phyloP scores from a whole-genome alignment of 2,888 invertebrate species.

The Aethes cnicana region DNA sequence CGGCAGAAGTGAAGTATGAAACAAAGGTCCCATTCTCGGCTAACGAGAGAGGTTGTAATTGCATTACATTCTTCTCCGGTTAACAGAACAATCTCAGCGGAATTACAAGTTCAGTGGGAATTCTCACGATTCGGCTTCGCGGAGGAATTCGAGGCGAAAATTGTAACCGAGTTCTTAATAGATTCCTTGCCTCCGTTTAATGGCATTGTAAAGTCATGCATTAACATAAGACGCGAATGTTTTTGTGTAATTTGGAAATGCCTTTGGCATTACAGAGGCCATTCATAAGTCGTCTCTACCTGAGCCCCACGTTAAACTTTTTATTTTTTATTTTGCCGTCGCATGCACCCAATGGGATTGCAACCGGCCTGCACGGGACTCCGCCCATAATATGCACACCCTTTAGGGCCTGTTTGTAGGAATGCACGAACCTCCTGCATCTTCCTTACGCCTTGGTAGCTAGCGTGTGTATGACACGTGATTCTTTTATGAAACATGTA shows the following conservation, averaged over 20 bases:
- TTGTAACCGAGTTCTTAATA: constrained; percentile 22
- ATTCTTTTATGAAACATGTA: constrained; percentile 2
- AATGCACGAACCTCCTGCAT: constrained; percentile 6
- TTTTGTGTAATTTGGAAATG: not conserved
- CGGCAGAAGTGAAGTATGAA: constrained; percentile 37
- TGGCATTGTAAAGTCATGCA: constrained; percentile 8
- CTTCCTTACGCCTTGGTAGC: constrained; percentile 9
- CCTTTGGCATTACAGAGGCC: not conserved
- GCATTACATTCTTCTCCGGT: constrained; percentile 68
- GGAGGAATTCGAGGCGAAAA: constrained; percentile 38
- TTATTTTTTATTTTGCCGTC: constrained; percentile 10
- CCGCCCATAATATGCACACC: constrained; percentile 12
- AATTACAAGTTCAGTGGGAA: constrained; percentile 60
- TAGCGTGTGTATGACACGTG: constrained; percentile 21
- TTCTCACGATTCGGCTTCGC: constrained; percentile 45
- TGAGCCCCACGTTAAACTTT: not conserved
- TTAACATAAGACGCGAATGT: not conserved
- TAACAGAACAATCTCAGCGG: constrained; percentile 68
- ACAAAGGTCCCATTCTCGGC: constrained; percentile 41
- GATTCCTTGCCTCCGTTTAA: constrained; percentile 8
- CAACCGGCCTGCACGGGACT: not conserved
- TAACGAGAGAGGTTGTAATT: constrained; percentile 67
- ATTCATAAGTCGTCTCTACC: constrained; percentile 1
- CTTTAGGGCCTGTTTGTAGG: not conserved
- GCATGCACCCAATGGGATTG: constrained; percentile 10